Percentiles rank a stretch among this genome's conserved stretches.
phyloP scores from a whole-genome alignment of 2,113 vertebrate species.

The Regulus satrapa region DNA sequence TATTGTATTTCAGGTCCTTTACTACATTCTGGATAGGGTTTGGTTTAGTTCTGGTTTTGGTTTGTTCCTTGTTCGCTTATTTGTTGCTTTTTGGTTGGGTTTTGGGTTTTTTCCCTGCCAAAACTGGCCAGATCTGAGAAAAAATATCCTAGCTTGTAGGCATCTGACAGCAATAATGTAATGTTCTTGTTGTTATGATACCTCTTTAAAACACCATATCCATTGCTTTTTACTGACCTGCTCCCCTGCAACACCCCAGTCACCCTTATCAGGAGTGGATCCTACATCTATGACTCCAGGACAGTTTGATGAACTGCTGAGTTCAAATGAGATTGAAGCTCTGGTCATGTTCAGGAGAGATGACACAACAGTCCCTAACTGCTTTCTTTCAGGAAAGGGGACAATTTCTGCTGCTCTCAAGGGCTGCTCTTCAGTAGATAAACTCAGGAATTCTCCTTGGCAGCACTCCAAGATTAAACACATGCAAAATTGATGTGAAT shows the following conservation, averaged over 20 bases:
- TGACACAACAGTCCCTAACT: too few species aligned
- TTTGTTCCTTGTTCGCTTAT: not conserved
- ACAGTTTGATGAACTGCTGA: not conserved
- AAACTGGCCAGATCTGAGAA: not conserved
- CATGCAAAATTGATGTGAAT: not conserved
- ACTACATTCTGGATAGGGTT: not conserved
- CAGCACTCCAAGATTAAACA: not conserved
- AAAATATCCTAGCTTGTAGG: not conserved
- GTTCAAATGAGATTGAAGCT: not conserved
- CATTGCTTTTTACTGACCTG: not conserved
- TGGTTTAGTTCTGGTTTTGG: not conserved
- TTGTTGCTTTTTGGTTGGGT: not conserved
- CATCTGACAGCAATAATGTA: not conserved
- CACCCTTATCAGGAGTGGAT: not conserved
- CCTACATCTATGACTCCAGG: not conserved
- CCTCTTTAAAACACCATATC: not conserved
- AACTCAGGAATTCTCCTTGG: not conserved
- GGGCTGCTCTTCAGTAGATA: not conserved
- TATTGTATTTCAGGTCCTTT: not conserved
- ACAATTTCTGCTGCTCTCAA: too few species aligned
- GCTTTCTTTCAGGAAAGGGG: not conserved
- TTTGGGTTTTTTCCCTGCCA: fast-evolving
- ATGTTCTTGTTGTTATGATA: not conserved
- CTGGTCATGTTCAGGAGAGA: not conserved
- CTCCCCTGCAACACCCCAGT: not conserved